Base-by-base conservation (phyloP, 2,888 invertebrate genomes). In the Corbicula japonica region DNA sequence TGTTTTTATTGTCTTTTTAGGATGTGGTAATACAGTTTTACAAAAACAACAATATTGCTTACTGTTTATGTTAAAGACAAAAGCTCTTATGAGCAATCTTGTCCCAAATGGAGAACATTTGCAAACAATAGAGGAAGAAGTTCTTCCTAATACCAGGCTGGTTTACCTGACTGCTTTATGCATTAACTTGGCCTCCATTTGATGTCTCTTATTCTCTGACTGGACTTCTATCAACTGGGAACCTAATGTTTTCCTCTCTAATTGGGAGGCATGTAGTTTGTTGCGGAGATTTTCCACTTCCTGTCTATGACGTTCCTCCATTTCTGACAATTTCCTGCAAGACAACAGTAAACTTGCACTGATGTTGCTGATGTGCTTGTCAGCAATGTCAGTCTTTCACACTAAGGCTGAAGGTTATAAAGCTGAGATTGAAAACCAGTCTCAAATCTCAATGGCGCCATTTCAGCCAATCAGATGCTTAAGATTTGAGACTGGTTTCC, bases 161-260 rank as follows among this genome's bases (percentile, higher is more conserved):
- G n/a, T n/a, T 68, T 82, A 92, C 91, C 86, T 88, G 72, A 91
- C 74, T 38, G 87, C 83, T 80, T 89, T 92, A 60, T 91, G 88
- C 81, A 90, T 82, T 8, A 85, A 76, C 68, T 87, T 87, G 10
- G 90, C 75, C 69, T 92, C 91, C 35, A 87, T 85, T 32, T 85
- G 85, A 35, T 90, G 81, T 62, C 88, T 79, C 56, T 84, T 87
- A 63, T 90, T 92, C 70, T 92, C 91, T 28, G 88, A 84, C 30
- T 77, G 70, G 26, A 91, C 41, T 63, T 91, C 91, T 30, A 87
- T 86, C 30, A 89, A 69, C 34, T 89, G 84, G 41, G 83, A 30
- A 12, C 83, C 83, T 26, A 90, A 83, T 15, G 78, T 80, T 65
- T 87, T 89, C 56, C 88, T 85, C 65, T 92, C 92, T 38, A 85